Conservation (phyloP, 2,797 vertebrate species). For the Poecilia gillii region DNA sequence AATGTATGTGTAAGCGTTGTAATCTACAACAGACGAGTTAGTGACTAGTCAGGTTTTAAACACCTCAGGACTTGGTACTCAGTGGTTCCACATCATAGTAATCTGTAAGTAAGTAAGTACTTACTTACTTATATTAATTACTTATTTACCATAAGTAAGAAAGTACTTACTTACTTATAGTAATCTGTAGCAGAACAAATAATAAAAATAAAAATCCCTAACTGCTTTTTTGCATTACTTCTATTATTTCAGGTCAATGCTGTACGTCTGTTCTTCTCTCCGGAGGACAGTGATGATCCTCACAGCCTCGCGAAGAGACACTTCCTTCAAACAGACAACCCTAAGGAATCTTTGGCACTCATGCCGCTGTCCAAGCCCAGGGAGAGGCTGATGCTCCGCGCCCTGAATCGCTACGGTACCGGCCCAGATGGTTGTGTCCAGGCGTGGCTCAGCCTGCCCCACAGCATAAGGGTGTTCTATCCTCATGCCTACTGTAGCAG, state of each 20-base stretch:
- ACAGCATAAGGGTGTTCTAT: slow-evolving; percentile 92
- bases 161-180: background rate
- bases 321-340: slow-evolving; percentile 91
- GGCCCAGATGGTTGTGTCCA: slow-evolving; percentile 85
- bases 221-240: background rate
- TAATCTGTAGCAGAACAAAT: background rate
- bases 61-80: background rate
- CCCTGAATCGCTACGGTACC: slow-evolving; percentile 89
- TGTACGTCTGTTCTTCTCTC: slow-evolving; percentile 91
- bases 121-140: no score
- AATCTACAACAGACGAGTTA: background rate
- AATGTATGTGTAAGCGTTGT: background rate
- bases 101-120: background rate
- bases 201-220: no score
- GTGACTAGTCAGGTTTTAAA: background rate
- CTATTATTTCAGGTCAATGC: slow-evolving; percentile 81
- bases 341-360: slow-evolving; percentile 87
- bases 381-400: slow-evolving; percentile 90
- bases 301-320: slow-evolving; percentile 90
- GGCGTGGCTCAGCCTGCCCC: slow-evolving; percentile 94
- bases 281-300: slow-evolving; percentile 88
- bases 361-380: slow-evolving; percentile 91
- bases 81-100: background rate
- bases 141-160: no score
- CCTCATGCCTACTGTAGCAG: slow-evolving; percentile 93